Conservation (phyloP, 2,888 invertebrate genomes). For the Caenorhabditis sp. region DNA sequence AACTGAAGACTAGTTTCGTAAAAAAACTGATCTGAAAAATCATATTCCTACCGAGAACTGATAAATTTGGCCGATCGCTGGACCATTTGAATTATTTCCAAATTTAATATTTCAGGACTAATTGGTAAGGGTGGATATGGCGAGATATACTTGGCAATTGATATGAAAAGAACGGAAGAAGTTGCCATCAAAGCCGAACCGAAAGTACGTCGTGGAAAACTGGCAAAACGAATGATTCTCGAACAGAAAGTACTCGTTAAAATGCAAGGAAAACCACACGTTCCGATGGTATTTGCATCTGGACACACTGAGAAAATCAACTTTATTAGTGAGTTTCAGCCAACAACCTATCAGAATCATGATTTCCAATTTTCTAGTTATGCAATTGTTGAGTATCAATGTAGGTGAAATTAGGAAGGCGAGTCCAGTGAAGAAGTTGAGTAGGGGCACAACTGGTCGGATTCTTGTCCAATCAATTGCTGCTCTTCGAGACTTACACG, state of each 20-base stretch:
- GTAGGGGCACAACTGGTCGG: constrained; percentile 22
- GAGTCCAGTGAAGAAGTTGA: constrained; percentile 50
- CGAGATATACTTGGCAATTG: constrained; percentile 55
- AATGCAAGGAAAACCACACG: constrained; percentile 58
- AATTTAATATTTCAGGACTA: neutral
- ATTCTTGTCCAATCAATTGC: constrained; percentile 47
- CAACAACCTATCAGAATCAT: no score
- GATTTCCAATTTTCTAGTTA: no score
- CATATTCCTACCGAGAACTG: no score
- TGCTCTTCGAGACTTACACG: constrained; percentile 60
- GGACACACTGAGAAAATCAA: constrained; percentile 43
- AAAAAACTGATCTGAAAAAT: no score
- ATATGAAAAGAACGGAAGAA: constrained; percentile 42
- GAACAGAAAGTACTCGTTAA: constrained; percentile 54
- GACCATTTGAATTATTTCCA: neutral
- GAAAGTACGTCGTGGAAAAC: constrained; percentile 44
- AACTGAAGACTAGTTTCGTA: neutral
- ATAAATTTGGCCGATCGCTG: neutral
- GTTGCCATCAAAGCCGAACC: constrained; percentile 62
- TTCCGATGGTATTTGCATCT: constrained; percentile 51
- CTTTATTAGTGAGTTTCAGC: no score
- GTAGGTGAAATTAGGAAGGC: constrained; percentile 58
- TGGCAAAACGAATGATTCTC: constrained; percentile 55
- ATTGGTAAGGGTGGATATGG: constrained; percentile 55
- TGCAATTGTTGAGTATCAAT: constrained; percentile 61